Conservation (phyloP, 2,888 invertebrate species). For the Endomychus coccineus region DNA sequence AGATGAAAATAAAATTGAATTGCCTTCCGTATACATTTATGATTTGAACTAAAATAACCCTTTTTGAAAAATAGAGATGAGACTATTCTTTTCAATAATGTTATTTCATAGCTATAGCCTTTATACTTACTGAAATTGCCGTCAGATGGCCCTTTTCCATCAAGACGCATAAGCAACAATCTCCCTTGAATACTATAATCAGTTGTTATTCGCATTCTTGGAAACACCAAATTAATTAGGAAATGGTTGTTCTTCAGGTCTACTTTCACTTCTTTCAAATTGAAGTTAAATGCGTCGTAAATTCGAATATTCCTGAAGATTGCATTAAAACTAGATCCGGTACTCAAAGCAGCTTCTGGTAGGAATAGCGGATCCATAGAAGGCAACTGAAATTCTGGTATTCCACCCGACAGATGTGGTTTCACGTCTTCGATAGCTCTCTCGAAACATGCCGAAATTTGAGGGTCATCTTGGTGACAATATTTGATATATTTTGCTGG, state of each 20-base stretch:
- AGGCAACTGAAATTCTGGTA: constrained; percentile 59
- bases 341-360: constrained; percentile 57
- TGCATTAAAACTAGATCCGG: constrained; percentile 39
- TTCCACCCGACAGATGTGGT: constrained; percentile 51
- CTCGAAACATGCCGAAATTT: constrained; percentile 53
- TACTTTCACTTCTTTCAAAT: constrained; percentile 43
- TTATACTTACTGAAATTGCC: constrained; percentile 58
- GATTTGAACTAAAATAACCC: no score
- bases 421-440: constrained; percentile 52
- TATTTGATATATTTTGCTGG: constrained; percentile 57
- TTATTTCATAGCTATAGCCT: neutral
- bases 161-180: constrained; percentile 60
- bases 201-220: constrained; percentile 53
- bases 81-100: neutral
- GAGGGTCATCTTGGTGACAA: constrained; percentile 55
- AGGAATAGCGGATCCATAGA: constrained; percentile 59
- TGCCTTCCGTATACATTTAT: no score
- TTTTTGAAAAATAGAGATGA: no score
- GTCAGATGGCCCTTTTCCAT: constrained; percentile 56
- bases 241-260: constrained; percentile 47
- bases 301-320: constrained; percentile 44
- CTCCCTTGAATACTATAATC: constrained; percentile 58
- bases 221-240: constrained; percentile 51
- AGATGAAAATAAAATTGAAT: no score
- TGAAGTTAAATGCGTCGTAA: constrained; percentile 54